Evolutionary conservation across 2,113 vertebrate genomes (phyloP).

Genomic region (Elephantulus edwardii): DNA sequence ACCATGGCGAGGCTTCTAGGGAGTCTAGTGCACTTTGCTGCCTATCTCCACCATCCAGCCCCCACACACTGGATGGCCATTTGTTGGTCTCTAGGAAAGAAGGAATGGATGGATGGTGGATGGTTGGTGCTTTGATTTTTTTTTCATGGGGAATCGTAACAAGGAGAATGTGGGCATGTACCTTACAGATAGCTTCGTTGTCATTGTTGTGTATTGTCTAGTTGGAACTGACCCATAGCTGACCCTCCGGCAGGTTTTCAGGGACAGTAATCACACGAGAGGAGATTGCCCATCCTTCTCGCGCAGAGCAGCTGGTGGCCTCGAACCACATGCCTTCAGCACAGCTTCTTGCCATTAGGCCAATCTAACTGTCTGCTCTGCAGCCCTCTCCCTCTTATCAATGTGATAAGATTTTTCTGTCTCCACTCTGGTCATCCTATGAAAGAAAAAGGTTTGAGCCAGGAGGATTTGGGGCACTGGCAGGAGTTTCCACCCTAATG

Average conservation of each 20-base stretch:
- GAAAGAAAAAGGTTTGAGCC: background rate
- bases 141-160: background rate
- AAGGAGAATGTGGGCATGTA: background rate
- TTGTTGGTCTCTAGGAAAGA: background rate
- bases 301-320: too few relatives aligned
- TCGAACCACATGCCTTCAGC: too few relatives aligned
- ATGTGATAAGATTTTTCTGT: too few relatives aligned
- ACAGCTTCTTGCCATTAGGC: too few relatives aligned
- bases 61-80: background rate
- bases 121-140: background rate
- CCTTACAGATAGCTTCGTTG: background rate
- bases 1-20: background rate
- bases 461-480: background rate
- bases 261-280: too few relatives aligned
- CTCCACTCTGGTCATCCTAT: background rate
- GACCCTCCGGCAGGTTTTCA: too few relatives aligned
- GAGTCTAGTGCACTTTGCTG: background rate
- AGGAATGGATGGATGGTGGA: background rate
- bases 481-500: background rate
- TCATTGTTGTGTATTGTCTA: too few relatives aligned
- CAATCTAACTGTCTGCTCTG: too few relatives aligned
- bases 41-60: background rate
- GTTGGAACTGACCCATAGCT: too few relatives aligned
- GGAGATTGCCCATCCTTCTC: too few relatives aligned
- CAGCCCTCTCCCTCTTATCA: background rate